phyloP scores from a whole-genome alignment of 2,888 invertebrate species.

The Cloeon dipterum region DNA sequence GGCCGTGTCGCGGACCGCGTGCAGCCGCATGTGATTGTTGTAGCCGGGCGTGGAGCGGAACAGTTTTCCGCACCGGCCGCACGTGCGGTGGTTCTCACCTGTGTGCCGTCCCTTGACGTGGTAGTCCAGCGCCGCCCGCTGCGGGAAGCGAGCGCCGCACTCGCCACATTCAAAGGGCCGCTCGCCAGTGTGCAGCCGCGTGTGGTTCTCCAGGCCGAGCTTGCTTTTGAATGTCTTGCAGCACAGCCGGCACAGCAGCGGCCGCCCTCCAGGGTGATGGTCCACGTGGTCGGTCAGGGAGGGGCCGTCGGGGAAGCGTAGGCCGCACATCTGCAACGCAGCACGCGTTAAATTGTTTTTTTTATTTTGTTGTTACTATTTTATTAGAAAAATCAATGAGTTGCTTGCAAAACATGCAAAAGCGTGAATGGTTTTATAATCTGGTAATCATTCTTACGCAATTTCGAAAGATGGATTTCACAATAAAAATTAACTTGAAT shows the following conservation, averaged over 20 bases:
- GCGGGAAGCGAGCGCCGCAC: constrained; percentile 3
- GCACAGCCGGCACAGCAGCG: constrained; percentile 4
- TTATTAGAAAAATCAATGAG: too few species aligned
- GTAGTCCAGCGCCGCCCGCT: constrained; percentile 5
- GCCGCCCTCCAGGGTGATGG: constrained; percentile 4
- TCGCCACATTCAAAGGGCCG: constrained; percentile 4
- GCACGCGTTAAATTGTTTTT: too few species aligned
- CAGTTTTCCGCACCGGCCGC: constrained; percentile 5
- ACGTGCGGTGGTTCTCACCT: constrained; percentile 5
- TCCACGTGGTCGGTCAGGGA: constrained; percentile 3
- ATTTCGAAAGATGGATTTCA: too few species aligned
- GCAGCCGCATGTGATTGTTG: constrained; percentile 6
- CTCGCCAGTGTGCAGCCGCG: constrained; percentile 4
- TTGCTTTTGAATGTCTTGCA: constrained; percentile 5
- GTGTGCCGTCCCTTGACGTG: constrained; percentile 5
- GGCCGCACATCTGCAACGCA: not conserved
- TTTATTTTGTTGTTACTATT: too few species aligned
- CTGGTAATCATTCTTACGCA: too few species aligned
- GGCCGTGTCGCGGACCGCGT: constrained; percentile 2
- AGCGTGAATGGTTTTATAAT: too few species aligned
- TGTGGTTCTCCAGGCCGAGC: constrained; percentile 5
- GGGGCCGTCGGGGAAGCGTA: not conserved
- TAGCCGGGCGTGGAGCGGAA: constrained; percentile 5
- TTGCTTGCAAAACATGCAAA: too few species aligned
- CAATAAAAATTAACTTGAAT: too few species aligned